Conservation (phyloP, 2,888 invertebrate genomes). For the Rhimphoctona megacephalus region DNA sequence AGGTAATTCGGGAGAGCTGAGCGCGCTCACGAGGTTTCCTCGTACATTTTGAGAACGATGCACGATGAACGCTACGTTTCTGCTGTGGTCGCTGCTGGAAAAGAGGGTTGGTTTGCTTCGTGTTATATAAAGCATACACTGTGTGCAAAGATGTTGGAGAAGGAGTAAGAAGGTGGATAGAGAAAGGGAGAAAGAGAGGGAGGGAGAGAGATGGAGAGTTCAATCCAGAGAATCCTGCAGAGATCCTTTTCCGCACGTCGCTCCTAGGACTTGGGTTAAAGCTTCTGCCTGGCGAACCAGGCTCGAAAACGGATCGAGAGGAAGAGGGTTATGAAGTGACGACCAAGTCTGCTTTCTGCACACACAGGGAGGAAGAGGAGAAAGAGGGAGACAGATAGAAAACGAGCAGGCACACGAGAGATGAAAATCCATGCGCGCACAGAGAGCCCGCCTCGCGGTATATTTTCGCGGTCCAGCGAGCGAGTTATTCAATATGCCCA, state of each 20-base stretch:
- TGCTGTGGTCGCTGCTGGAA: conserved; percentile 46
- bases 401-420: conserved; percentile 25
- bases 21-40: conserved; percentile 44
- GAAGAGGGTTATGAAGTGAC: conserved; percentile 51
- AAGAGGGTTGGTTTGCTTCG: conserved; percentile 43
- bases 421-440: conserved; percentile 58
- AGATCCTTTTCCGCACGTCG: conserved; percentile 64
- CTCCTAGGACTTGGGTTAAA: conserved; percentile 39
- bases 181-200: conserved; percentile 4
- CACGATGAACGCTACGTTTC: conserved; percentile 50
- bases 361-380: background rate
- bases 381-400: background rate
- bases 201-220: conserved; percentile 15
- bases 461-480: conserved; percentile 85
- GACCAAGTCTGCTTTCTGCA: conserved; percentile 39
- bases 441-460: conserved; percentile 78
- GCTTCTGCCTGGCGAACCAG: conserved; percentile 70
- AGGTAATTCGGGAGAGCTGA: conserved; percentile 54
- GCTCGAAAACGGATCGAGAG: conserved; percentile 51
- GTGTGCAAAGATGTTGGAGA: conserved; percentile 38
- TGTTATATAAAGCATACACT: background rate
- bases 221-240: conserved; percentile 64
- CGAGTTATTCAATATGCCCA: conserved; percentile 85
- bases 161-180: conserved; percentile 34
- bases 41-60: conserved; percentile 36